These are phyloP conservation scores for Campylorhamphus procurvoides DNA, from an alignment of 2,113 vertebrate genomes.

Conservation along the genomic window DNA sequence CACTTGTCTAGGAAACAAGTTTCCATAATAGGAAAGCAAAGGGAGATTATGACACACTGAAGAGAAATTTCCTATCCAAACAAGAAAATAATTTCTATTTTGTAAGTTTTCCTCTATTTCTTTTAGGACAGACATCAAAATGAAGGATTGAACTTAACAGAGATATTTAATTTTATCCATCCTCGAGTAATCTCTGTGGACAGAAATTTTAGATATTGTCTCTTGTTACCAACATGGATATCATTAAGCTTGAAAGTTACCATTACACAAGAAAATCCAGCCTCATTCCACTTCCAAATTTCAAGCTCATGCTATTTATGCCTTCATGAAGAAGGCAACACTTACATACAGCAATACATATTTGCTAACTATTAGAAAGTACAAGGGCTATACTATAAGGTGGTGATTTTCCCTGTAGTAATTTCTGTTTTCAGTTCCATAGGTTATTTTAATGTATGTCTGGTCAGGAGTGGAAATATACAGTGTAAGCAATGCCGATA, in stretches of 20 bases:
- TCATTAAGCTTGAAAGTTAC: neutral
- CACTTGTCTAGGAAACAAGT: neutral
- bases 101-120: neutral
- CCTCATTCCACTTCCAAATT: neutral
- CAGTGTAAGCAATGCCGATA: neutral
- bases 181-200: neutral
- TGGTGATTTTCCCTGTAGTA: neutral
- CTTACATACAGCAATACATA: neutral
- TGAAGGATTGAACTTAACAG: neutral
- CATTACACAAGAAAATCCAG: neutral
- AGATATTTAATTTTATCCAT: neutral
- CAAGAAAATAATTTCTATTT: neutral
- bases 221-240: neutral
- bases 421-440: neutral
- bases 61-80: neutral
- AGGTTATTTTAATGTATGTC: neutral
- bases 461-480: neutral
- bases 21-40: neutral
- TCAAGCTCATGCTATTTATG: neutral
- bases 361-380: neutral
- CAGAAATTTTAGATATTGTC: neutral
- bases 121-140: neutral
- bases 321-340: neutral
- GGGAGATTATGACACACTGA: neutral
- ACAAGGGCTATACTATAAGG: neutral